Conservation (phyloP, 2,797 vertebrate genomes). For the Champsocephalus esox region DNA sequence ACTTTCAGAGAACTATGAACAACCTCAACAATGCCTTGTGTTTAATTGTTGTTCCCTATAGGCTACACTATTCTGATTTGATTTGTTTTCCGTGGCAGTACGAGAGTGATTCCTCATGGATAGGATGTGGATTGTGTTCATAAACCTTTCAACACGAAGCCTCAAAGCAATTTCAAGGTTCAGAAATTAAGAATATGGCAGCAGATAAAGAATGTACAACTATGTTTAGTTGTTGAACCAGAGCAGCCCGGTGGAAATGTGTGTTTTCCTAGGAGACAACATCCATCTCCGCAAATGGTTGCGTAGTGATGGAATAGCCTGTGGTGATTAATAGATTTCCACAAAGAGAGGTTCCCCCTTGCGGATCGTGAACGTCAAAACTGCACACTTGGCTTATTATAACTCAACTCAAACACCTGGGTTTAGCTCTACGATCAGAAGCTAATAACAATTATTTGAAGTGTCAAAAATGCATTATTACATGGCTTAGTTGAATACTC, state of each 20-base stretch:
- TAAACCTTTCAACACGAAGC: neutral
- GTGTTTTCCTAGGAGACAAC: neutral
- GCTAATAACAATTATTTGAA: neutral
- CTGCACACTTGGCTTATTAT: neutral
- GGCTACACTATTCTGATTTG: neutral
- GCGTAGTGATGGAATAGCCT: neutral
- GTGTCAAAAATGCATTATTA: neutral
- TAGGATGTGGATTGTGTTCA: neutral
- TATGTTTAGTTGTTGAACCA: neutral
- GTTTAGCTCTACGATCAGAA: constrained; percentile 4
- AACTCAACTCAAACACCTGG: neutral
- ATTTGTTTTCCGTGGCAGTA: neutral
- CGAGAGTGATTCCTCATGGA: neutral
- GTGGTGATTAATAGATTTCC: constrained; percentile 11
- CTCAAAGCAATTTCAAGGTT: constrained; percentile 15
- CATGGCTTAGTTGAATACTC: too few relatives aligned
- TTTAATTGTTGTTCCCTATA: neutral
- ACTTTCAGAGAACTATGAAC: constrained; percentile 1
- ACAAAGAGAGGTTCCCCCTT: neutral
- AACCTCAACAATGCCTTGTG: neutral
- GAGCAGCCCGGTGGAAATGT: neutral
- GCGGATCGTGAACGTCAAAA: neutral
- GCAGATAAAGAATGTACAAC: constrained; percentile 10
- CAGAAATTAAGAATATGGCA: constrained; percentile 6
- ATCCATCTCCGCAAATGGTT: constrained; percentile 13